Evolutionary conservation across 92 coral and sea anemone species (phyloP).

Genomic region (Metridium senile): DNA sequence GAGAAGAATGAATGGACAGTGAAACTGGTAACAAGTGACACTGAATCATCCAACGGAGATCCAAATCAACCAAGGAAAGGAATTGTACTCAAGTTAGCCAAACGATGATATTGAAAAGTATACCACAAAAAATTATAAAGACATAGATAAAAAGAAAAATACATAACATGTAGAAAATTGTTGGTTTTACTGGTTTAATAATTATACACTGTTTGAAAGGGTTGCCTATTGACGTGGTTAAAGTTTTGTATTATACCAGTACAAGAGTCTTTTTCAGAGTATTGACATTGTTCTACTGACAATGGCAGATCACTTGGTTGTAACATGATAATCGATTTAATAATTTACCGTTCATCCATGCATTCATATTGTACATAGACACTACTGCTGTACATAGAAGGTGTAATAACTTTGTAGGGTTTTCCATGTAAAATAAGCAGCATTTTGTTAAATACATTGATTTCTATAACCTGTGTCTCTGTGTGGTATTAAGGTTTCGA

Average conservation of each 20-base stretch:
- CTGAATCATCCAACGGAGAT: slow-evolving; percentile 69
- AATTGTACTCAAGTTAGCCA: slow-evolving; percentile 93
- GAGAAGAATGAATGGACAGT: slow-evolving; percentile 96
- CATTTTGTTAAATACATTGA: slow-evolving; percentile 71
- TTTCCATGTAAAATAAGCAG: slow-evolving; percentile 67
- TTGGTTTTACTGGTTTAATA: slow-evolving; percentile 4
- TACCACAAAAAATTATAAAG: slow-evolving; percentile 3
- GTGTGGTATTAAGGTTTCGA: not conserved
- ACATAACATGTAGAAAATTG: not conserved
- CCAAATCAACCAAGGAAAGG: slow-evolving; percentile 89
- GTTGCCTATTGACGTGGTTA: slow-evolving; percentile 15
- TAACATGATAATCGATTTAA: not conserved
- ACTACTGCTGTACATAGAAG: slow-evolving; percentile 56
- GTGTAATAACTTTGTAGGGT: slow-evolving; percentile 70
- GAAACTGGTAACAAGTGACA: slow-evolving; percentile 86
- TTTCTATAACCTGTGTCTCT: slow-evolving; percentile 32
- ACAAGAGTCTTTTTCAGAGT: not conserved
- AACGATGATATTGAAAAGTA: slow-evolving; percentile 61
- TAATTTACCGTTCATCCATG: slow-evolving; percentile 20
- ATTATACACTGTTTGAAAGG: slow-evolving; percentile 13
- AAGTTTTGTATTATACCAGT: slow-evolving; percentile 19
- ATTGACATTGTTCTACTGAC: not conserved
- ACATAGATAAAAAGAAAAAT: slow-evolving; percentile 15
- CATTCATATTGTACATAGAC: slow-evolving; percentile 24
- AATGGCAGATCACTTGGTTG: slow-evolving; percentile 1